Evolutionary conservation across 2,888 invertebrate genomes (phyloP), one percentile per base, ranked within the genome.

Genomic region (Bugulina stolonifera): DNA sequence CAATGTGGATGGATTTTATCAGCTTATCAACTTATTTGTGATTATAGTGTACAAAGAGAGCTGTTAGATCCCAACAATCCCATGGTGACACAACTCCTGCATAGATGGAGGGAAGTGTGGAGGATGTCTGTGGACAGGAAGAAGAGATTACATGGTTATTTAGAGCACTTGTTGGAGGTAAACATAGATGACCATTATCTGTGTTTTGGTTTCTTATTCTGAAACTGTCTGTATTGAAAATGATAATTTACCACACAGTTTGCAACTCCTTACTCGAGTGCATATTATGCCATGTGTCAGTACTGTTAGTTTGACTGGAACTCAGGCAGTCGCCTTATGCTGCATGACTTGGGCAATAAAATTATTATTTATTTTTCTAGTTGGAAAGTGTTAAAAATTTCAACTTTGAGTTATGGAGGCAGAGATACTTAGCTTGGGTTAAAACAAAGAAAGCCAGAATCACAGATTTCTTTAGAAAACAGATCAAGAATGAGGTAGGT

Each of bases 371-470:
- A 5, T 75, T 57, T 32, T 64, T 64, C 27, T 57, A 82, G 82
- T 74, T 82, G 78, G 84, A 84, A 74, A 83, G 81, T 73, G 81
- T 84, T 75, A 83, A 82, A 77, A 83, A 81, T 77, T 84, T 84
- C 77, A 81, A 84, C 75, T 83, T 84, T 77, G 82, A 83, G 55
- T 75, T 80, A 23, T 84, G 84, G 84, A 78, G 83, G 72, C 77
- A 79, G 52, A 75, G 82, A 5, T 84, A 84, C 73, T 75, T 82
- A n/a, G 78, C 80, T 70, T 84, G 83, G 83, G 82, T 84, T 72
- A 80, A 81, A 71, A 79, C 80, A 18, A 82, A 83, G 75, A 83
- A 83, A 74, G 78, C 83, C 75, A 76, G 84, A 69, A 81, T 84
- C 58, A 83, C 83, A 5, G 84, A 84, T 74, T 82, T 84, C 77